Evolutionary conservation across 2,888 invertebrate species (phyloP).

Genomic region (Nomada lathburiana): DNA sequence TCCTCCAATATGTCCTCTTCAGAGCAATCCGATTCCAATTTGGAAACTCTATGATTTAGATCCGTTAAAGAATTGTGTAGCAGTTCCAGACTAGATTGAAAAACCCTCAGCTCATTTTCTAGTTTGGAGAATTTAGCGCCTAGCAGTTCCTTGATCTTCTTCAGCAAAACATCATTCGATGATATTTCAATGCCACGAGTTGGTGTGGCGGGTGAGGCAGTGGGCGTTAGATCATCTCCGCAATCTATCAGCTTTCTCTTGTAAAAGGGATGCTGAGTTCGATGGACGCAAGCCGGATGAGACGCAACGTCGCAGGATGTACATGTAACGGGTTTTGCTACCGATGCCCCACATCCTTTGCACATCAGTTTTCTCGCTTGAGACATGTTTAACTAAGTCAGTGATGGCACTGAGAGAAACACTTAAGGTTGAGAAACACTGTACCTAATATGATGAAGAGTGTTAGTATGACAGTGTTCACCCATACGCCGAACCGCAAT

Average conservation of each 20-base stretch:
- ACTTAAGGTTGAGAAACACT: too few species aligned
- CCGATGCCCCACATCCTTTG: background rate
- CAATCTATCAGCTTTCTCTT: constrained; percentile 4
- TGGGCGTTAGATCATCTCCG: background rate
- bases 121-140: constrained; percentile 1
- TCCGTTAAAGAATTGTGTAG: constrained; percentile 6
- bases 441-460: too few species aligned
- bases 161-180: background rate
- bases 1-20: constrained; percentile 3
- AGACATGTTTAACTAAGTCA: constrained; percentile 10
- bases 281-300: constrained; percentile 5
- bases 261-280: constrained; percentile 1
- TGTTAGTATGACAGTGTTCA: too few species aligned
- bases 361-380: constrained; percentile 1
- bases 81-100: constrained; percentile 5
- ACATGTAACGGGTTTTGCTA: too few species aligned
- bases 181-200: background rate
- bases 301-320: background rate
- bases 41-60: constrained; percentile 1
- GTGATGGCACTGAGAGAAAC: too few species aligned
- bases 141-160: background rate
- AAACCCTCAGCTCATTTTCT: constrained; percentile 11
- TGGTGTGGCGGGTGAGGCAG: too few species aligned
- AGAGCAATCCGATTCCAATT: constrained; percentile 3
- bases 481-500: too few species aligned